Evolutionary conservation across 2,888 invertebrate species (phyloP), one percentile per base, ranked within the genome.

Genomic region (Listrodromus nycthemerus): DNA sequence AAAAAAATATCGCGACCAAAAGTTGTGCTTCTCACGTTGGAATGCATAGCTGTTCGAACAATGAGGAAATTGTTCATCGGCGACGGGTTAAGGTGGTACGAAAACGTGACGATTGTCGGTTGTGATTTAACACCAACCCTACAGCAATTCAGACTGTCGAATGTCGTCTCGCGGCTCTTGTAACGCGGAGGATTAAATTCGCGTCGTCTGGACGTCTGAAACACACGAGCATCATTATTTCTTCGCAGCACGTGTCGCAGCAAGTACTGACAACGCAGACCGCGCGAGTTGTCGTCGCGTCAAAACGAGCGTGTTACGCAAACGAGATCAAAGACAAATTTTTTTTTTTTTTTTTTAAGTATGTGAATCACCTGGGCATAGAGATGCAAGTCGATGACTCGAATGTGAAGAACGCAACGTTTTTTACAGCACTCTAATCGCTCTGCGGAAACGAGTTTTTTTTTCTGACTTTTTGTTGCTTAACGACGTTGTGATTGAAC

Each of bases 1-100:
- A 24, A 58, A 58, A 58, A 24, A 4, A 13, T 21, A 48, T 27
- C 13, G 5, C 1, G 27, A 27, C 4, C 6, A 27, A 24, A 24
- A 58, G 27, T 58, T 73, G n/a, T n/a, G n/a, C n/a, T n/a, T n/a
- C n/a, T n/a, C n/a, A 67, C 19, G 41, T 69, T 67, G 6, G 21
- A 61, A 48, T 24, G 66, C 10, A 33, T 10, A 13, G 30, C 45
- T 33, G 50, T 77, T 69, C 10, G n/a, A 63, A 19, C 83, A 76
- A 76, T 67, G 33, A 67, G 66, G 73, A 83, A 80, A 83, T 83
- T 61, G 80, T 67, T 24, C 30, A 66, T 83, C 76, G 81, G 66
- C 37, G 66, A 73, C 16, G 45, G 33, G 52, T 80, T 58, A 48
- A 41, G 61, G 45, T 48, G 58, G 27, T 50, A 58, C 61, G 30